A percentile compares a stretch with the other conserved stretches of the same genome.
These are phyloP conservation scores for Psococerastis gibbosa DNA, from an alignment of 2,888 invertebrate species.

Conservation along the genomic window DNA sequence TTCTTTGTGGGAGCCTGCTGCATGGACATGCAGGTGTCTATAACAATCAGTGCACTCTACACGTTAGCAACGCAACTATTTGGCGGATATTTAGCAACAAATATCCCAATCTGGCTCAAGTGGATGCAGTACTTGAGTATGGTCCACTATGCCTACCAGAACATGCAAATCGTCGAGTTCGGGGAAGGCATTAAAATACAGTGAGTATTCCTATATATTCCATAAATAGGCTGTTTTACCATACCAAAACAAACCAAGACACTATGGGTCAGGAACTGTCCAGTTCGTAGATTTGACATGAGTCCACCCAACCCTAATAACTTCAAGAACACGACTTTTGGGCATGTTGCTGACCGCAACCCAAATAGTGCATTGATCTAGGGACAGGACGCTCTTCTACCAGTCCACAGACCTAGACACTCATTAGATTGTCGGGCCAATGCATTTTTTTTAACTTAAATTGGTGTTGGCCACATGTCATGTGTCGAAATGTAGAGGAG, in stretches of 20 bases:
- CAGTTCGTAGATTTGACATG: no score
- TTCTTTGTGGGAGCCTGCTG: conserved; percentile 61
- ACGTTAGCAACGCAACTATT: conserved; percentile 58
- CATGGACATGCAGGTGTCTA: conserved; percentile 56
- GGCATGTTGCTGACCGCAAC: no score
- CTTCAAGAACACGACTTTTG: no score
- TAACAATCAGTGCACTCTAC: conserved; percentile 56
- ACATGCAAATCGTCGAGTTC: conserved; percentile 63
- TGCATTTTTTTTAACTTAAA: no score
- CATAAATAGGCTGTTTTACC: no score
- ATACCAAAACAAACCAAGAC: neutral
- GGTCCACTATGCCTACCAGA: conserved; percentile 63
- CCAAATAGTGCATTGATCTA: no score
- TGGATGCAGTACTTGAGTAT: conserved; percentile 58
- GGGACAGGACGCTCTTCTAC: no score
- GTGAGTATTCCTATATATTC: conserved; percentile 38
- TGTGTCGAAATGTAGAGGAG: no score
- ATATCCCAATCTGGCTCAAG: conserved; percentile 50
- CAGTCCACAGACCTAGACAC: no score
- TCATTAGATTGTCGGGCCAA: no score
- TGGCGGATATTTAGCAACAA: conserved; percentile 53
- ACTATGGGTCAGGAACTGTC: neutral
- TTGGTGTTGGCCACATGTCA: no score
- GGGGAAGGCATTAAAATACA: conserved; percentile 43
- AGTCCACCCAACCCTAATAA: no score